A percentile compares a stretch with the other conserved stretches of the same genome.
phyloP scores from a whole-genome alignment of 2,113 vertebrate species.

The Leucosticte australis region DNA sequence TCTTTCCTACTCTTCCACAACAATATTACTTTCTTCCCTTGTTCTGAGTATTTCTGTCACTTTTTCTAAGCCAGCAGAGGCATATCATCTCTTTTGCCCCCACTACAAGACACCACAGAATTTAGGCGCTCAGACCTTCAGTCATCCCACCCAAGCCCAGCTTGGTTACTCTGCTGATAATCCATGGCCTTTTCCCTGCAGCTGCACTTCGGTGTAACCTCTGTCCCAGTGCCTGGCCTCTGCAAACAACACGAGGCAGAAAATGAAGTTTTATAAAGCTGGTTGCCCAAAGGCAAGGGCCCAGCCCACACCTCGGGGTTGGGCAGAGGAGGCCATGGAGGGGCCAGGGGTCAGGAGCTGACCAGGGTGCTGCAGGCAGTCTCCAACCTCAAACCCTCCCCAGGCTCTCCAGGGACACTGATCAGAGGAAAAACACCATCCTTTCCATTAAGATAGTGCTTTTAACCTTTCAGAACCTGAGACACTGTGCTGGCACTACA shows the following conservation, averaged over 20 bases:
- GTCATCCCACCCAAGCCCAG: not conserved
- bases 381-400: not conserved
- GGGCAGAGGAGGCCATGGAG: rapidly evolving
- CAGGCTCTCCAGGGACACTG: rapidly evolving
- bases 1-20: not conserved
- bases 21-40: not conserved
- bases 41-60: not conserved
- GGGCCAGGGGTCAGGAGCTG: not conserved
- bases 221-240: not conserved
- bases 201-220: not conserved
- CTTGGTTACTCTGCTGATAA: rapidly evolving
- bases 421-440: rapidly evolving
- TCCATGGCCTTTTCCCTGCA: not conserved
- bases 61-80: not conserved
- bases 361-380: slow-evolving; percentile 9
- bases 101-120: not conserved
- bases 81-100: rapidly evolving
- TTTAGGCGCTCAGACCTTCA: too few species aligned
- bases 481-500: not conserved
- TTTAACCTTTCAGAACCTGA: not conserved
- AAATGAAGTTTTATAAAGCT: not conserved
- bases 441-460: rapidly evolving
- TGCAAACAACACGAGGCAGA: not conserved
- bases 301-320: rapidly evolving
- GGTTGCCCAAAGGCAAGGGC: rapidly evolving